Percentiles rank a stretch among this genome's conserved stretches.
Evolutionary conservation across 1,140 invertebrate genomes (phyloP).

Genomic region (Zeugodacus cucurbitae): DNA sequence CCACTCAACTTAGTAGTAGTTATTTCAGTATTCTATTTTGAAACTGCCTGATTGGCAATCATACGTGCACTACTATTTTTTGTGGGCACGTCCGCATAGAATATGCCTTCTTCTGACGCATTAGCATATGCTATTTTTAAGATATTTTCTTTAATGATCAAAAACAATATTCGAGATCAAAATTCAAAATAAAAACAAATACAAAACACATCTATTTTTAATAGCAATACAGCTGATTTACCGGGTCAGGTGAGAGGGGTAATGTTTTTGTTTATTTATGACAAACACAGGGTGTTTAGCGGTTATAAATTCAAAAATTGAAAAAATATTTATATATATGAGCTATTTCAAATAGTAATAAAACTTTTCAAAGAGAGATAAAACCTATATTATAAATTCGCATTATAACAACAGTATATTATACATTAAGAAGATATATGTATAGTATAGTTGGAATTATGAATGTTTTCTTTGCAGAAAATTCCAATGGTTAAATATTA

Average conservation of each 20-base stretch:
- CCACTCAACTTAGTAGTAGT: no score
- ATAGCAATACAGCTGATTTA: not conserved
- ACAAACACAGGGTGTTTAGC: not conserved
- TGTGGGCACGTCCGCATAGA: not conserved
- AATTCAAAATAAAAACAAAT: not conserved
- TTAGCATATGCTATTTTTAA: not conserved
- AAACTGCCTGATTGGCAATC: not conserved
- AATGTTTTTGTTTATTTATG: not conserved
- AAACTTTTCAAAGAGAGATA: no score
- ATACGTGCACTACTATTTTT: not conserved
- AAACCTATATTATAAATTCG: no score
- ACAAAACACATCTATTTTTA: not conserved
- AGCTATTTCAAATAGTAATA: no score
- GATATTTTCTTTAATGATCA: not conserved
- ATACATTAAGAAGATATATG: no score
- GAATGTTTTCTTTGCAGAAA: no score
- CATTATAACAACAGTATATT: no score
- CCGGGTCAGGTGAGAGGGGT: not conserved
- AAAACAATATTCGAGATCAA: not conserved
- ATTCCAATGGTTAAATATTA: no score
- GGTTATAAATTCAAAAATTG: not conserved
- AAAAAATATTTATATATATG: not conserved
- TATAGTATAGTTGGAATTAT: no score
- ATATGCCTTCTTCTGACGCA: conserved; percentile 1
- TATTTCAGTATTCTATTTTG: no score